A percentile compares a stretch with the other conserved stretches of the same genome.
Conservation (phyloP, 1,140 invertebrate genomes). For the Pseudobourletiella spinata region DNA sequence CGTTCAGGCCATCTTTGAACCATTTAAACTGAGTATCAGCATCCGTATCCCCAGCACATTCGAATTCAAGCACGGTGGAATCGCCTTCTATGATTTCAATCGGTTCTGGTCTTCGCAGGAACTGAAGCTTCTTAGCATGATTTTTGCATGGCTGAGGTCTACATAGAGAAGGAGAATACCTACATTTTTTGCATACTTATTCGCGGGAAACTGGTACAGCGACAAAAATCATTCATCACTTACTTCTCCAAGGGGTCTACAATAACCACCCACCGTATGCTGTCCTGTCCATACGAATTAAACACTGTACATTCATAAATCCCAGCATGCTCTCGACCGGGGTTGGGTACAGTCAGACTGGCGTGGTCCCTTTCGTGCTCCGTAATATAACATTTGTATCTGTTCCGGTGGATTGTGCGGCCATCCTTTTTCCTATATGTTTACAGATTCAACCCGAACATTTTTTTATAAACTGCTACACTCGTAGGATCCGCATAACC, state of each 20-base stretch:
- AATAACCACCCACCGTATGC: not conserved
- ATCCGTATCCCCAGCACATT: constrained; percentile 5
- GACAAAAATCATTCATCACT: too few species aligned
- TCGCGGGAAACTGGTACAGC: too few species aligned
- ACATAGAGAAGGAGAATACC: too few species aligned
- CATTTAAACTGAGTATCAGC: not conserved
- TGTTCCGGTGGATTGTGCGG: not conserved
- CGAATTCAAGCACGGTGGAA: constrained; percentile 2
- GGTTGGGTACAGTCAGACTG: not conserved
- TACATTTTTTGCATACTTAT: too few species aligned
- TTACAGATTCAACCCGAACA: too few species aligned
- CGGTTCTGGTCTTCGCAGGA: not conserved
- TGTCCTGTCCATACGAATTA: not conserved
- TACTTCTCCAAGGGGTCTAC: too few species aligned
- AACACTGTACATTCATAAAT: not conserved
- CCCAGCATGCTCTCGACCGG: not conserved
- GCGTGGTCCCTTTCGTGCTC: constrained; percentile 3
- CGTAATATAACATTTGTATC: not conserved
- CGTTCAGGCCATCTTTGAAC: constrained; percentile 7
- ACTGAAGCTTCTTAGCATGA: not conserved
- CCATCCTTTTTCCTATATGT: constrained; percentile 2
- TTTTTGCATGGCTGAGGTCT: too few species aligned
- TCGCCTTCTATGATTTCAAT: constrained; percentile 6
- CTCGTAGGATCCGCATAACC: too few species aligned
- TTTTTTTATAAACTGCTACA: too few species aligned